A percentile compares a stretch with the other conserved stretches of the same genome.
phyloP scores from a whole-genome alignment of 2,888 invertebrate species.

The Rotaria magnacalcarata region DNA sequence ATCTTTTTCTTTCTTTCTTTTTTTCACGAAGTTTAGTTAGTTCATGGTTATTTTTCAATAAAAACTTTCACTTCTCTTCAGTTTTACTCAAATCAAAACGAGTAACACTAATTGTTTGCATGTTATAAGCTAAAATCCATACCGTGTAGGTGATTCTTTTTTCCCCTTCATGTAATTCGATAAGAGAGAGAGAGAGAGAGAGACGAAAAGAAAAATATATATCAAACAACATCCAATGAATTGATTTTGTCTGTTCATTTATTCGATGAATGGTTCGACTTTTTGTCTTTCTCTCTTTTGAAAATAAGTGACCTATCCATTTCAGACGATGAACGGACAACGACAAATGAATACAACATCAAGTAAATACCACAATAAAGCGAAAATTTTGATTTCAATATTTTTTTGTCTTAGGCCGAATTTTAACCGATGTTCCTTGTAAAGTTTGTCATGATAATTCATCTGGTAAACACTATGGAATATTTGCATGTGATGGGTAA shows the following conservation, averaged over 20 bases:
- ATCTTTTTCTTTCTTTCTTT: neutral
- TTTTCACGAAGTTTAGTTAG: no score
- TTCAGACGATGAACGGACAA: neutral
- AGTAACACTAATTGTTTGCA: no score
- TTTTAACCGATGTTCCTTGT: constrained; percentile 45
- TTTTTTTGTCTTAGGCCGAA: constrained; percentile 34
- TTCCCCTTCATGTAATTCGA: neutral
- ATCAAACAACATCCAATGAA: neutral
- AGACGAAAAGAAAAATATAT: neutral
- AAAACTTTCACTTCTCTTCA: neutral
- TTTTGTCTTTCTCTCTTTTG: constrained; percentile 5
- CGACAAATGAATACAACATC: constrained; percentile 13
- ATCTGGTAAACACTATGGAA: constrained; percentile 46
- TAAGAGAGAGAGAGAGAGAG: neutral
- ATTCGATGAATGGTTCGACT: constrained; percentile 15
- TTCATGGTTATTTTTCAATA: no score
- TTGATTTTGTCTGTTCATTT: neutral
- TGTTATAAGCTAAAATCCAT: neutral
- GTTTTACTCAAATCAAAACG: neutral
- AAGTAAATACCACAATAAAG: neutral
- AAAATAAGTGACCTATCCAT: constrained; percentile 5
- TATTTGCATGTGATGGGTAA: constrained; percentile 47
- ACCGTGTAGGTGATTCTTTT: neutral
- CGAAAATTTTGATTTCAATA: neutral
- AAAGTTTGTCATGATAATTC: constrained; percentile 46